phyloP scores from a whole-genome alignment of 1,140 invertebrate species.

The Cyrtorhinus lividipennis region DNA sequence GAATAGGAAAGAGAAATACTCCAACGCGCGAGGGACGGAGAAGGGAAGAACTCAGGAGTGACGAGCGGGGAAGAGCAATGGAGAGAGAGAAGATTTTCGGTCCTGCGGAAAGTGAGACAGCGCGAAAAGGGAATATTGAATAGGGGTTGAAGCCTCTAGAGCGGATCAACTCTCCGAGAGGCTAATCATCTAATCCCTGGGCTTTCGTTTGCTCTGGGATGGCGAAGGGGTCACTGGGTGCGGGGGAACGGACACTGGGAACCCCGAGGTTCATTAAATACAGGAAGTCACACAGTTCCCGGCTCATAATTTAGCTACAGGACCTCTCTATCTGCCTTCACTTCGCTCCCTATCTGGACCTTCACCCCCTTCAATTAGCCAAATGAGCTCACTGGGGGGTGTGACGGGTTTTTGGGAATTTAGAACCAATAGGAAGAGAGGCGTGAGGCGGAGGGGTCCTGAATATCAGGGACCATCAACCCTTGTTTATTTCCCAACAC shows the following conservation, averaged over 20 bases:
- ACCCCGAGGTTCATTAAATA: slow-evolving; percentile 8
- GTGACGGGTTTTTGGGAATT: too few species aligned
- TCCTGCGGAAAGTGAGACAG: background rate
- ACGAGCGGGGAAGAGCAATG: background rate
- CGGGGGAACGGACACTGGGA: background rate
- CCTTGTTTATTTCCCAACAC: slow-evolving; percentile 8
- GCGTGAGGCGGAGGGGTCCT: background rate
- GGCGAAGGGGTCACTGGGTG: background rate
- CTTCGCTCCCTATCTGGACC: background rate
- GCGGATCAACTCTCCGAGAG: slow-evolving; percentile 8
- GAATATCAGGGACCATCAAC: background rate
- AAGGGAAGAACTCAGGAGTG: background rate
- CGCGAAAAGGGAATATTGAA: slow-evolving; percentile 9
- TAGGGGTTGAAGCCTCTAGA: slow-evolving; percentile 6
- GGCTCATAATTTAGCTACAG: slow-evolving; percentile 1
- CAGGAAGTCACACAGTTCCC: slow-evolving; percentile 8
- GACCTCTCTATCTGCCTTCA: background rate
- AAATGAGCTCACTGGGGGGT: background rate
- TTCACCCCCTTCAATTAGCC: slow-evolving; percentile 3
- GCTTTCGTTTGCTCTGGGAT: slow-evolving; percentile 2
- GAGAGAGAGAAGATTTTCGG: background rate
- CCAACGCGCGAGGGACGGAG: too few species aligned
- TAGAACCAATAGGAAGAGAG: background rate
- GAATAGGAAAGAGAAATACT: background rate
- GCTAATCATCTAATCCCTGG: slow-evolving; percentile 7